phyloP scores from a whole-genome alignment of 1,140 invertebrate species.

The Cherax destructor region DNA sequence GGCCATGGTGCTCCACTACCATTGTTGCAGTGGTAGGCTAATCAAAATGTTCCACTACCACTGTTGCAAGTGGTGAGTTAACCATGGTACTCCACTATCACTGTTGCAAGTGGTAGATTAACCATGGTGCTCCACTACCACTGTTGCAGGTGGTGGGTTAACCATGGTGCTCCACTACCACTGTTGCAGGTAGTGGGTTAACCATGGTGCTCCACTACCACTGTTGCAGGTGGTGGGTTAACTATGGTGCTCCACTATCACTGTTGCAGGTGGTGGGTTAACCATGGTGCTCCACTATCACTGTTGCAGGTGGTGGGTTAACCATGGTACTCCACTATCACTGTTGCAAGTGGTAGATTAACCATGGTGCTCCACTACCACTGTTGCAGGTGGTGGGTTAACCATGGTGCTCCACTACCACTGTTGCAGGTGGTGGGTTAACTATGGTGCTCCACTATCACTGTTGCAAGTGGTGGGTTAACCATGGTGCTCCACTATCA shows the following conservation, averaged over 20 bases:
- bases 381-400: background rate
- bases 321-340: too few species aligned
- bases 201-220: background rate
- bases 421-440: background rate
- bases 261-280: too few species aligned
- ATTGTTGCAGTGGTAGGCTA: background rate
- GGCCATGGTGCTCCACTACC: constrained; percentile 31
- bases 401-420: background rate
- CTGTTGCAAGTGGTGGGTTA: background rate
- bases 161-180: background rate
- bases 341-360: too few species aligned
- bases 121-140: background rate
- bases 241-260: too few species aligned
- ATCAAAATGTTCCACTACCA: background rate
- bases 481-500: too few species aligned
- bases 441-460: background rate
- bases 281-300: too few species aligned
- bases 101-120: background rate
- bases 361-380: too few species aligned
- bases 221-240: background rate
- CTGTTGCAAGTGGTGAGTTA: background rate
- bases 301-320: too few species aligned
- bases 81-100: constrained; percentile 9
- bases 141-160: background rate
- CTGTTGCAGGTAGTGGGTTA: background rate